Evolutionary conservation across 2,797 vertebrate species (phyloP), one percentile per base, ranked within the genome.

Genomic region (Enteromius mattozi): DNA sequence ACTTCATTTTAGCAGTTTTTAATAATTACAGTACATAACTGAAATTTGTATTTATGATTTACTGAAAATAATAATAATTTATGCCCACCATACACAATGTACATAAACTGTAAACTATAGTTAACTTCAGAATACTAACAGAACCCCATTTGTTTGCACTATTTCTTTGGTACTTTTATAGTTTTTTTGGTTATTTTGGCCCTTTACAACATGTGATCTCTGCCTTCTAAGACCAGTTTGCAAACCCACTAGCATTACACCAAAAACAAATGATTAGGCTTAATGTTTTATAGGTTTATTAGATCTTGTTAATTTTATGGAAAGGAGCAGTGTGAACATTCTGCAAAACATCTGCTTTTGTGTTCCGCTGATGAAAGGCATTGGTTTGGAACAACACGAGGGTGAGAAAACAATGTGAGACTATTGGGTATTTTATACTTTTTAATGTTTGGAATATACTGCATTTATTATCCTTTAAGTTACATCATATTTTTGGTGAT

Each of bases 241-340:
- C 24, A 27, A 61, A 61, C 24, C 12, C 24, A 61, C 59, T 27
- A 27, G n/a, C 56, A 61, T 61, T 27, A 61, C 24, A 6, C 12
- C 24, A 14, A 63, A 63, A 63, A 14, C 24, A 63, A 27, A 27
- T 27, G 24, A 61, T 27, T 27, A 24, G n/a, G 24, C 10, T 12
- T 59, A 24, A 5, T 61, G n/a, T 24, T 61, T 24, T 27, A 16
- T 63, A 4, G 56, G 27, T 63, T 13, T 30, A 16, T 30, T 63
- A 30, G 61, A 63, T 16, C 61, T 30, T 12, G 0, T 65, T 21
- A 12, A 4, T 65, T 65, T 2, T 42, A 77, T 59, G 21, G 14
- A 33, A 78, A 54, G 49, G 24, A 78, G 77, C 17, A 63, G n/a
- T 3, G 4, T 63, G 56, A 65, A 78, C 14, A 13, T 78, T 78